Evolutionary conservation across 2,888 invertebrate species (phyloP).

Genomic region (Phengaris alcon): DNA sequence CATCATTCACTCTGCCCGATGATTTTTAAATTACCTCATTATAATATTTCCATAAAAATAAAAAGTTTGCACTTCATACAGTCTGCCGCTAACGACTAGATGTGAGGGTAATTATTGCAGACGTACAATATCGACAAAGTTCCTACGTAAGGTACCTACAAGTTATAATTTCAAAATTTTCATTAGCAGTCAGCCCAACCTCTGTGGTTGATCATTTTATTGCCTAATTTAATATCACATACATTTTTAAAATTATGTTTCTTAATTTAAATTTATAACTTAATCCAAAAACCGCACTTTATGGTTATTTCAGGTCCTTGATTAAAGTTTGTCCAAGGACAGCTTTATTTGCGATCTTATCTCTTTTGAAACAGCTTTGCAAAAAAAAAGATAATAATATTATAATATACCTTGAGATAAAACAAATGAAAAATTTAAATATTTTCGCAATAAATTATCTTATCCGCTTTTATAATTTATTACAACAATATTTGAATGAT

Average conservation of each 20-base stretch:
- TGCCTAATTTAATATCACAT: constrained; percentile 19
- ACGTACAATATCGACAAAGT: too few relatives aligned
- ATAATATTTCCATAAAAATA: too few relatives aligned
- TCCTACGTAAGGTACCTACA: too few relatives aligned
- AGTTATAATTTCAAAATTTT: constrained; percentile 1
- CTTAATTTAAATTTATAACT: constrained; percentile 30
- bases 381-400: not conserved
- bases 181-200: constrained; percentile 1
- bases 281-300: constrained; percentile 22
- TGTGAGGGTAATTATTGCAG: too few relatives aligned
- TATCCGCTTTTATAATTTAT: constrained; percentile 12
- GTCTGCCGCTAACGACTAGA: too few relatives aligned
- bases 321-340: constrained; percentile 19
- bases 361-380: constrained; percentile 13
- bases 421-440: constrained; percentile 2
- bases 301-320: constrained; percentile 21
- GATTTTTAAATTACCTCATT: too few relatives aligned
- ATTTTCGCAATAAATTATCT: constrained; percentile 4
- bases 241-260: constrained; percentile 26
- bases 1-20: too few relatives aligned
- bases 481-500: not conserved
- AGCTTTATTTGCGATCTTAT: not conserved
- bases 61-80: too few relatives aligned
- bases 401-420: not conserved
- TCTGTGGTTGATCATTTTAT: constrained; percentile 24